A percentile compares a stretch with the other conserved stretches of the same genome.
These are phyloP conservation scores for Cassiopea xamachana DNA, from an alignment of 30 jellyfish, hydroid and myxozoan genomes.

Conservation along the genomic window DNA sequence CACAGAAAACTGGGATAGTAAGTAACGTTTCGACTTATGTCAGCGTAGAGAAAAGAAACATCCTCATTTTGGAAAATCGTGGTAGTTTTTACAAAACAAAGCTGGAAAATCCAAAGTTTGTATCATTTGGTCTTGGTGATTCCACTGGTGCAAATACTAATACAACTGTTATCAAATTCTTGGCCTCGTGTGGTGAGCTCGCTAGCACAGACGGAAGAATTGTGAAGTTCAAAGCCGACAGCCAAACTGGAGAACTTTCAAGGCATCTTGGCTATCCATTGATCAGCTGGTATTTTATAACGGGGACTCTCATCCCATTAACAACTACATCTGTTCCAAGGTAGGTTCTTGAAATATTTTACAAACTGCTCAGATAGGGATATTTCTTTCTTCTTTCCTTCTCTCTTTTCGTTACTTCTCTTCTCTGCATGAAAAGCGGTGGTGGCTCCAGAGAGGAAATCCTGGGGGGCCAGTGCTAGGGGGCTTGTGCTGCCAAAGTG, in stretches of 20 bases:
- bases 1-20: neutral
- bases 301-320: neutral
- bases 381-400: no score
- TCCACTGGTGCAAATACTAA: neutral
- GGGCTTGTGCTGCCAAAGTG: no score
- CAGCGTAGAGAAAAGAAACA: neutral
- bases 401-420: no score
- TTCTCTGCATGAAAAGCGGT: no score
- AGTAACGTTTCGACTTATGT: neutral
- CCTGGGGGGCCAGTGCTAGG: no score
- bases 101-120: slow-evolving; percentile 18
- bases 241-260: slow-evolving; percentile 13
- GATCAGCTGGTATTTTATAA: slow-evolving; percentile 13
- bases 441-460: no score
- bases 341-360: neutral
- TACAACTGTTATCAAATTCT: slow-evolving; percentile 5
- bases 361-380: no score
- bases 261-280: neutral
- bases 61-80: slow-evolving; percentile 9
- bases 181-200: slow-evolving; percentile 13
- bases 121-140: slow-evolving; percentile 41
- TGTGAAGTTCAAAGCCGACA: slow-evolving; percentile 6
- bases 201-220: slow-evolving; percentile 21
- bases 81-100: slow-evolving; percentile 29
- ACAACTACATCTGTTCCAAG: slow-evolving; percentile 26